Evolutionary conservation across 2,113 vertebrate genomes (phyloP), one percentile per base, ranked within the genome.

Genomic region (Aviceda subcristata): DNA sequence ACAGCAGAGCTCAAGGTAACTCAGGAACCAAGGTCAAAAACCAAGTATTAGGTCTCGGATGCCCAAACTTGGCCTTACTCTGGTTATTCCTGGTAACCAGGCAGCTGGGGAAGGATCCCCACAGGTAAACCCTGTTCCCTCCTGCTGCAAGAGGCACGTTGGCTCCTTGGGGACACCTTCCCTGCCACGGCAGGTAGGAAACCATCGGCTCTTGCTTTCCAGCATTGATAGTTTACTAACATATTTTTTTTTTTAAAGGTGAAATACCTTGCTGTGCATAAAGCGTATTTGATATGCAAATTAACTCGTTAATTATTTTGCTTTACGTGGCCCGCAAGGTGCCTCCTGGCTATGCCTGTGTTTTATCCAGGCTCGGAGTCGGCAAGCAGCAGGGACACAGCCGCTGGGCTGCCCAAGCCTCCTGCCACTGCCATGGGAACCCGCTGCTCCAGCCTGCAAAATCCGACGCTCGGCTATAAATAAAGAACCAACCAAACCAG

Each of bases 401-500:
- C 29, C 8, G 6, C 45, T 11, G 66, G 22, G 29, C 53, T 84
- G 45, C 23, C 13, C 15, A 1, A 15, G 17, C 34, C 64, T 50
- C 50, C 43, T 29, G 7, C 57, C 4, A 6, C 51, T 53, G 46
- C 71, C 77, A 6, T 5, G 16, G 77, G 51, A 64, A 21, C 26
- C 29, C 6, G 1, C 22, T 10, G 48, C 34, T n/a, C 43, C 36
- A n/a, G 10, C 29, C 34, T 16, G 16, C 23, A 22, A n/a, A 19
- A 7, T 15, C 74, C 7, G 4, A 3, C 1, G 2, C 6, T 24
- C 5, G 0, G 29, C 36, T 50, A 53, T 11, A 30, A 62, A 50
- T 8, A n/a, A 32, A 45, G 63, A 19, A 11, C 19, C 14, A 32
- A 16, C n/a, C 74, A 41, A 87, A 63, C 6, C 66, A 24, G 74